phyloP scores from a whole-genome alignment of 1,140 invertebrate genomes.

The Hylaeus anthracinus region DNA sequence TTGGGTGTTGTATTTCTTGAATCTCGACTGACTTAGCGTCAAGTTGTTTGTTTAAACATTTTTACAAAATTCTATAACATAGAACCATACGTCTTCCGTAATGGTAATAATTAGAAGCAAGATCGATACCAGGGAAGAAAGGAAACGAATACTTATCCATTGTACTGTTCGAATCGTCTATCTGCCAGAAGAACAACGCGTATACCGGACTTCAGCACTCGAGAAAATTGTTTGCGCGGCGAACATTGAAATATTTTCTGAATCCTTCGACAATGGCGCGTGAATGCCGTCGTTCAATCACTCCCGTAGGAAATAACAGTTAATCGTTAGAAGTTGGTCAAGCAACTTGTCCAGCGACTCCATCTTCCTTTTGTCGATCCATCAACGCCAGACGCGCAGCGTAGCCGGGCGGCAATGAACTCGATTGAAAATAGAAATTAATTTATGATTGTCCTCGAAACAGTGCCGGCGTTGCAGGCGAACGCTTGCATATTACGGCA shows the following conservation, averaged over 20 bases:
- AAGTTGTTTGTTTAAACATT: too few relatives aligned
- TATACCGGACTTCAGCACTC: too few relatives aligned
- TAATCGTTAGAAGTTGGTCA: too few relatives aligned
- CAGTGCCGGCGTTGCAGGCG: constrained; percentile 4
- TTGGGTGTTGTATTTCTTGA: too few relatives aligned
- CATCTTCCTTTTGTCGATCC: background rate
- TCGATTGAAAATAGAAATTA: constrained; percentile 49
- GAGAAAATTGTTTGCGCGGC: background rate
- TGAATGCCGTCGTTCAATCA: background rate
- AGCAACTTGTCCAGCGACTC: background rate
- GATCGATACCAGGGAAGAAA: too few relatives aligned
- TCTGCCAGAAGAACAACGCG: too few relatives aligned
- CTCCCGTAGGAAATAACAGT: background rate
- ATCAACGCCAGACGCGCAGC: background rate
- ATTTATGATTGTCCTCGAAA: constrained; percentile 63
- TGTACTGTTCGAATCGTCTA: too few relatives aligned
- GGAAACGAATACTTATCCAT: too few relatives aligned
- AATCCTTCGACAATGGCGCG: background rate
- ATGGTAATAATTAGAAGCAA: too few relatives aligned
- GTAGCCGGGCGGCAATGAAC: constrained; percentile 52
- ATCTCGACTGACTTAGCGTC: too few relatives aligned
- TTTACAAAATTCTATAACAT: too few relatives aligned
- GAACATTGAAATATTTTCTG: background rate
- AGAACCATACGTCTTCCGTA: too few relatives aligned
- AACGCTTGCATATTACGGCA: constrained; percentile 44